Evolutionary conservation across 2,888 invertebrate genomes (phyloP).

Genomic region (Venusia cambrica): DNA sequence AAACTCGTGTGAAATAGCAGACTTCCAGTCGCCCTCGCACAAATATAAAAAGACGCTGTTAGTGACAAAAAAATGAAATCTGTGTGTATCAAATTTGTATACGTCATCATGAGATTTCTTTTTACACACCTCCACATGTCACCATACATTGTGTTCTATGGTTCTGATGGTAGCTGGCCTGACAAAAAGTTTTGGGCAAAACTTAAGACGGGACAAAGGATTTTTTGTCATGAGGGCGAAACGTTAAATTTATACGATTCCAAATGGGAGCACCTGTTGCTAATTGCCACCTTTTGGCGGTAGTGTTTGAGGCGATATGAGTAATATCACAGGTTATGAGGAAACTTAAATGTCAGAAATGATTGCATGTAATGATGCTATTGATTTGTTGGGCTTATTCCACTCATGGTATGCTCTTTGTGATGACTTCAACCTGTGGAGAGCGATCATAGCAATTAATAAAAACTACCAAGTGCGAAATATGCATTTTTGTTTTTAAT

Average conservation of each 20-base stretch:
- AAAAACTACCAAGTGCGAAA: no score
- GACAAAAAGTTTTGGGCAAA: slow-evolving; percentile 74
- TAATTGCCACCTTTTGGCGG: slow-evolving; percentile 80
- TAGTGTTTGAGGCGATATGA: slow-evolving; percentile 44
- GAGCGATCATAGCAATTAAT: no score
- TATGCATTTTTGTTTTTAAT: no score
- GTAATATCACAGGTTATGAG: slow-evolving; percentile 21
- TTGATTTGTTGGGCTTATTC: slow-evolving; percentile 8
- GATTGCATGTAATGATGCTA: slow-evolving; percentile 4
- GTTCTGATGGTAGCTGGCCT: slow-evolving; percentile 66
- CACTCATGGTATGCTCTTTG: slow-evolving; percentile 19
- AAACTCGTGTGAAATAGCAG: slow-evolving; percentile 43
- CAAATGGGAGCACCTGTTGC: slow-evolving; percentile 72
- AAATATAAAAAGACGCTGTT: slow-evolving; percentile 49
- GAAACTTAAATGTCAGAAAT: slow-evolving; percentile 10
- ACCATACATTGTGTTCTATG: slow-evolving; percentile 57
- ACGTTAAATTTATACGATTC: slow-evolving; percentile 63
- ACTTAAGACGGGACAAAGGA: slow-evolving; percentile 56
- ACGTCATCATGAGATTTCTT: slow-evolving; percentile 65
- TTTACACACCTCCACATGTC: slow-evolving; percentile 62
- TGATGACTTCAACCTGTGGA: no score
- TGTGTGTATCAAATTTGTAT: slow-evolving; percentile 51
- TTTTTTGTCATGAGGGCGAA: slow-evolving; percentile 46
- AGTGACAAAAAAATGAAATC: slow-evolving; percentile 50
- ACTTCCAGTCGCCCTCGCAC: slow-evolving; percentile 62